phyloP scores from a whole-genome alignment of 2,888 invertebrate species.

The Atethmia centrago region DNA sequence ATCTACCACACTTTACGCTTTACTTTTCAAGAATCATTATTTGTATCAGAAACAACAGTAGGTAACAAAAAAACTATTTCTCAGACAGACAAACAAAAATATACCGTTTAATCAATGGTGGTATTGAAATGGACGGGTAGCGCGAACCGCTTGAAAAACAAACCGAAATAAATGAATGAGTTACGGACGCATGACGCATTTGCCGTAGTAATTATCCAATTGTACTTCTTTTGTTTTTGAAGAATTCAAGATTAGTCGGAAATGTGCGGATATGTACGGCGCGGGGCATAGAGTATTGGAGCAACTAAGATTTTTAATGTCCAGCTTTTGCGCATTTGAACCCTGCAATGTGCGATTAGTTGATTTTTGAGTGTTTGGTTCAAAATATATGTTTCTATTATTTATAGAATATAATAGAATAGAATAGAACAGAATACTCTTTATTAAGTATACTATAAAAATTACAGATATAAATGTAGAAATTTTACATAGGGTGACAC shows the following conservation, averaged over 20 bases:
- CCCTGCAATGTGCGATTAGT: not conserved
- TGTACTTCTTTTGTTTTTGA: slow-evolving; percentile 49
- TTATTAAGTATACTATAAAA: too few relatives aligned
- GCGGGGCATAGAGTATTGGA: not conserved
- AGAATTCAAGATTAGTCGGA: slow-evolving; percentile 38
- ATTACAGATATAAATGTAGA: too few relatives aligned
- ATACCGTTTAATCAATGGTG: slow-evolving; percentile 9
- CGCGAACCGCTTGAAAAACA: slow-evolving; percentile 36
- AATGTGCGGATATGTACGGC: slow-evolving; percentile 4
- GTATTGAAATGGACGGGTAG: slow-evolving; percentile 40
- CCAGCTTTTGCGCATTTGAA: not conserved
- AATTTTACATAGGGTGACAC: too few relatives aligned
- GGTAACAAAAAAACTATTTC: slow-evolving; percentile 18
- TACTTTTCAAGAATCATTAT: not conserved
- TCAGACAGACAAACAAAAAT: slow-evolving; percentile 9
- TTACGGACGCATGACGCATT: slow-evolving; percentile 32
- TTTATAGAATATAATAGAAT: too few relatives aligned
- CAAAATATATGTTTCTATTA: too few relatives aligned
- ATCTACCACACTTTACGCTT: not conserved
- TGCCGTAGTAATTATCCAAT: slow-evolving; percentile 47
- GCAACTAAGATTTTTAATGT: not conserved
- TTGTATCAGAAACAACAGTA: not conserved
- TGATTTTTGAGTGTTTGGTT: not conserved
- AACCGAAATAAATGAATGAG: slow-evolving; percentile 52
- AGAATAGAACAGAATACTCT: too few relatives aligned